Percentiles rank a stretch among this genome's conserved stretches.
phyloP scores from a whole-genome alignment of 2,888 invertebrate species.

The Callimorpha dominula region DNA sequence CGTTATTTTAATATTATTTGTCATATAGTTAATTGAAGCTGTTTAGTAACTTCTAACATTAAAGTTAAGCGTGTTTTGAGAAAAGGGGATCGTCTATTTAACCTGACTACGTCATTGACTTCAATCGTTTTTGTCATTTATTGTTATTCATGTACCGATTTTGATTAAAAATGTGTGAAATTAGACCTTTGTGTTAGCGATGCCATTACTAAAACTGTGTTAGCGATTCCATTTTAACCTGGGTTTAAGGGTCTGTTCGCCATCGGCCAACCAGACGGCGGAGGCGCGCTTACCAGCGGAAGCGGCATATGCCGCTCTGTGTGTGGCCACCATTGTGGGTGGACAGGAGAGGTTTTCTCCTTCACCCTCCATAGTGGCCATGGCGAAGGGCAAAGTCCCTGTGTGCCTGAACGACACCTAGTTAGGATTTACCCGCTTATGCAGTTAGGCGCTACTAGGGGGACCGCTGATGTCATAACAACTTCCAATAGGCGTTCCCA shows the following conservation, averaged over 20 bases:
- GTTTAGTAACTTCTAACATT: background rate
- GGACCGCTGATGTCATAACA: too few relatives aligned
- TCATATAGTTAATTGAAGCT: background rate
- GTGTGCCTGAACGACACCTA: background rate
- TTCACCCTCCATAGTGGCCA: background rate
- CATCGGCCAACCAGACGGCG: too few relatives aligned
- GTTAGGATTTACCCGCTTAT: too few relatives aligned
- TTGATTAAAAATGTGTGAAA: background rate
- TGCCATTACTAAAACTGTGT: too few relatives aligned
- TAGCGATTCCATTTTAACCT: too few relatives aligned
- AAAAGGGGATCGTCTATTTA: background rate
- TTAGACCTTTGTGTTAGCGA: too few relatives aligned
- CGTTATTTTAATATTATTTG: background rate
- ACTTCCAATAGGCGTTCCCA: too few relatives aligned
- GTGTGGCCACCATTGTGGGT: background rate
- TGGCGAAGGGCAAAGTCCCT: background rate
- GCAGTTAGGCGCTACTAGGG: too few relatives aligned
- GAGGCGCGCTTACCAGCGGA: too few relatives aligned
- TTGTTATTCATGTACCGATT: background rate
- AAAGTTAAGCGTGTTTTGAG: background rate
- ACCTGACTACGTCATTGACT: background rate
- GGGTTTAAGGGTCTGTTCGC: too few relatives aligned
- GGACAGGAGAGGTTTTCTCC: background rate
- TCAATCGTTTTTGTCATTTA: background rate
- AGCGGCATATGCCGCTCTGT: too few relatives aligned